Evolutionary conservation across 35 echinoderm and acorn worm species (phyloP).

Genomic region (Apostichopus japonicus): DNA sequence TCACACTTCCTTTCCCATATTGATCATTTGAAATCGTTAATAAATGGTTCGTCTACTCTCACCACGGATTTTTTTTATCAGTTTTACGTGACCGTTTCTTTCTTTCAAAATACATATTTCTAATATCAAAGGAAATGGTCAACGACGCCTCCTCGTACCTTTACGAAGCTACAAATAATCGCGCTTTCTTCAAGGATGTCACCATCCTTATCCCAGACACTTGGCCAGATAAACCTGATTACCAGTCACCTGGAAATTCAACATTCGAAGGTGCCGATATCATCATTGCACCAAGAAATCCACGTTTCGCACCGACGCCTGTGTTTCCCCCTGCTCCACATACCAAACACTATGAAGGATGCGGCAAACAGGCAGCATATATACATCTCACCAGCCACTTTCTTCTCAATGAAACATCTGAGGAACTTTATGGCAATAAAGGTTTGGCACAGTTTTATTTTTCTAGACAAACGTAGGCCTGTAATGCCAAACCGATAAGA

Average conservation of each 20-base stretch:
- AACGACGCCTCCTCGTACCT: constrained; percentile 55
- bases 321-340: constrained; percentile 11
- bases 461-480: no score
- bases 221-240: constrained; percentile 53
- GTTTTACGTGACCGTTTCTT: no score
- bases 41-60: no score
- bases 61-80: no score
- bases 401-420: constrained; percentile 13
- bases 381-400: constrained; percentile 71
- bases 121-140: constrained; percentile 46
- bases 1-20: no score
- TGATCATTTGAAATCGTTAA: no score
- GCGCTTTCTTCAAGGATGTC: constrained; percentile 67
- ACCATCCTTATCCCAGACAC: constrained; percentile 68
- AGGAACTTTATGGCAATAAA: constrained; percentile 50
- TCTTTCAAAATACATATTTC: no score
- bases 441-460: constrained; percentile 5
- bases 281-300: constrained; percentile 76
- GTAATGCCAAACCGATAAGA: no score
- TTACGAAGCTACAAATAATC: constrained; percentile 55
- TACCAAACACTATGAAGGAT: constrained; percentile 77
- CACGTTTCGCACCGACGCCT: constrained; percentile 26
- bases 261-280: constrained; percentile 72
- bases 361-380: constrained; percentile 58
- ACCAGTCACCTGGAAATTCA: constrained; percentile 39